Evolutionary conservation across 92 coral and sea anemone species (phyloP).

Genomic region (Epizoanthus illoricatus): DNA sequence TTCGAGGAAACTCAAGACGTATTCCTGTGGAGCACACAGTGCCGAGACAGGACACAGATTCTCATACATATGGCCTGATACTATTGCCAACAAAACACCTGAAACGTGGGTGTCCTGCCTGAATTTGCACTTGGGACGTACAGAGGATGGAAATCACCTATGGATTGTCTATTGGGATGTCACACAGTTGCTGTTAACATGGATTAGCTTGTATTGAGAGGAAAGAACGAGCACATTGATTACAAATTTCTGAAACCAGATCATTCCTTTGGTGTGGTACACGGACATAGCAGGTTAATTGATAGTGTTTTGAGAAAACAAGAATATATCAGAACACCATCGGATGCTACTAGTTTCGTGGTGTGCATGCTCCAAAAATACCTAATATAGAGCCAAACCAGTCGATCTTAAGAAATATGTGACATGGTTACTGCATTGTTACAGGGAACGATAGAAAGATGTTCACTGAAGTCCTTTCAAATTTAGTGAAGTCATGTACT

Average conservation of each 20-base stretch:
- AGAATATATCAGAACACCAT: not conserved
- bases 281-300: not conserved
- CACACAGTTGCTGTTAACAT: not conserved
- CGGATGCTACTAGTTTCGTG: not conserved
- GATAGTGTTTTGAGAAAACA: not conserved
- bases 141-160: not conserved
- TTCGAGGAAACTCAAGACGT: not conserved
- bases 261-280: not conserved
- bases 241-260: not conserved
- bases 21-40: not conserved
- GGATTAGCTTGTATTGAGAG: too few relatives aligned
- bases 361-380: not conserved
- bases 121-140: not conserved
- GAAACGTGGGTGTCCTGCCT: not conserved
- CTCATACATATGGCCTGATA: not conserved
- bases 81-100: not conserved
- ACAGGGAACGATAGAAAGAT: not conserved
- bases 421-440: not conserved
- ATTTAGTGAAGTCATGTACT: too few relatives aligned
- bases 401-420: slow-evolving; percentile 4
- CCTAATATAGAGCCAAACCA: not conserved
- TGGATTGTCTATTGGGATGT: not conserved
- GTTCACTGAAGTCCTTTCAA: too few relatives aligned
- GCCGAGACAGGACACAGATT: not conserved
- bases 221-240: too few relatives aligned